These are phyloP conservation scores for Drosophila suboccidentalis DNA, from an alignment of 2,888 invertebrate species.

Conservation along the genomic window DNA sequence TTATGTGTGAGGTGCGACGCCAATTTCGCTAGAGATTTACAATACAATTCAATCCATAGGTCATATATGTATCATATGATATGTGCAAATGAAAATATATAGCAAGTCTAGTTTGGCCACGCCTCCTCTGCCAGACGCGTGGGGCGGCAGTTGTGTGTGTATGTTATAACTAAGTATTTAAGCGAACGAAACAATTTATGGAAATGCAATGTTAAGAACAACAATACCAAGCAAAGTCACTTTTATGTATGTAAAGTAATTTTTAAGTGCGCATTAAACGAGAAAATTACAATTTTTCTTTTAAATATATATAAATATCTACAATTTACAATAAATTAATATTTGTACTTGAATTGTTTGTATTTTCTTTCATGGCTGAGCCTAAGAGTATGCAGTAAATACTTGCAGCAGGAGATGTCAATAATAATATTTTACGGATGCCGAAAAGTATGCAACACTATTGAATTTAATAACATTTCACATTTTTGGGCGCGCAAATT, in stretches of 20 bases:
- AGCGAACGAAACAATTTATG: slow-evolving; percentile 7
- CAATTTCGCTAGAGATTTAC: slow-evolving; percentile 2
- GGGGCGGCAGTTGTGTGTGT: slow-evolving; percentile 17
- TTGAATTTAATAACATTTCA: too few relatives aligned
- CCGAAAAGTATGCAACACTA: background rate
- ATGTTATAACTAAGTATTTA: slow-evolving; percentile 31
- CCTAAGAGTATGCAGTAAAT: slow-evolving; percentile 13
- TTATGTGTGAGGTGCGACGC: slow-evolving; percentile 9
- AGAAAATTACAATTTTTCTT: slow-evolving; percentile 37
- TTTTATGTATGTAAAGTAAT: slow-evolving; percentile 60
- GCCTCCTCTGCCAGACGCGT: too few relatives aligned
- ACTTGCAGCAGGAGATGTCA: background rate
- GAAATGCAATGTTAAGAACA: slow-evolving; percentile 18
- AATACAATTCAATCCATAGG: slow-evolving; percentile 10
- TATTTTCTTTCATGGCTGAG: background rate
- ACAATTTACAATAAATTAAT: slow-evolving; percentile 26
- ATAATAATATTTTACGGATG: accelerated
- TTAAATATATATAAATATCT: slow-evolving; percentile 1
- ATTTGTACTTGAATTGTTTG: slow-evolving; percentile 11
- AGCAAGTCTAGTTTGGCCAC: slow-evolving; percentile 33
- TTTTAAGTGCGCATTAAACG: slow-evolving; percentile 30
- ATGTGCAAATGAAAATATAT: slow-evolving; percentile 15
- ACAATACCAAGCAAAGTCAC: slow-evolving; percentile 69
- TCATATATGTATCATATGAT: slow-evolving; percentile 6
- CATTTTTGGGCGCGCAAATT: too few relatives aligned